Evolutionary conservation across 2,797 vertebrate genomes (phyloP).

Genomic region (Prionace glauca): DNA sequence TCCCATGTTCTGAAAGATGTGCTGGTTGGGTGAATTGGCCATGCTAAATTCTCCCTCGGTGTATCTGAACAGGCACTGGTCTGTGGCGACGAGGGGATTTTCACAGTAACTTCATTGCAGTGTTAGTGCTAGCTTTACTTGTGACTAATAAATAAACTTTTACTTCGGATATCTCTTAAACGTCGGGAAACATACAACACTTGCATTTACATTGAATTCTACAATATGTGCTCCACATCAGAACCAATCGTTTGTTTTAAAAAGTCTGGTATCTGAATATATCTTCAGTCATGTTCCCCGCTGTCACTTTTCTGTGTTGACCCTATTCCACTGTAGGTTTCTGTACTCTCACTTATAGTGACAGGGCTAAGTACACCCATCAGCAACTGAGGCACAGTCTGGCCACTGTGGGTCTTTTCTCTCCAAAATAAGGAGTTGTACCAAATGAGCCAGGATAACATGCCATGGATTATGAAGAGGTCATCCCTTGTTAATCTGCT

Average conservation of each 20-base stretch:
- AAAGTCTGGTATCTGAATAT: neutral
- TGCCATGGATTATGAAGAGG: neutral
- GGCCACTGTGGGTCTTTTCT: neutral
- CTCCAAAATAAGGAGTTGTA: neutral
- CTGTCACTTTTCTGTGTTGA: no score
- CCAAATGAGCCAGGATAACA: neutral
- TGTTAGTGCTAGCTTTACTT: no score
- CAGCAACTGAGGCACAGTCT: neutral
- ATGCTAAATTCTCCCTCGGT: no score
- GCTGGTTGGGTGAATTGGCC: no score
- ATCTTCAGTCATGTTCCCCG: neutral
- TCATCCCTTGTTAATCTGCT: neutral
- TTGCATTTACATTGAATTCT: neutral
- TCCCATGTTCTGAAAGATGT: no score
- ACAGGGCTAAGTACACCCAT: neutral
- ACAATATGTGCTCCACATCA: neutral
- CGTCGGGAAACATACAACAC: neutral
- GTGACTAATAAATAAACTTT: no score
- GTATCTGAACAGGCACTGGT: no score
- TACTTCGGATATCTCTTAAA: no score
- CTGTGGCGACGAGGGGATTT: no score
- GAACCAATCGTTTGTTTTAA: neutral
- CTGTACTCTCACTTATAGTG: neutral
- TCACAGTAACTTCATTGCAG: no score
- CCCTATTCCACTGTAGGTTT: neutral